Percentiles rank a stretch among this genome's conserved stretches.
Conservation (phyloP, 2,797 vertebrate genomes). For the Mormyrops attenuatus region DNA sequence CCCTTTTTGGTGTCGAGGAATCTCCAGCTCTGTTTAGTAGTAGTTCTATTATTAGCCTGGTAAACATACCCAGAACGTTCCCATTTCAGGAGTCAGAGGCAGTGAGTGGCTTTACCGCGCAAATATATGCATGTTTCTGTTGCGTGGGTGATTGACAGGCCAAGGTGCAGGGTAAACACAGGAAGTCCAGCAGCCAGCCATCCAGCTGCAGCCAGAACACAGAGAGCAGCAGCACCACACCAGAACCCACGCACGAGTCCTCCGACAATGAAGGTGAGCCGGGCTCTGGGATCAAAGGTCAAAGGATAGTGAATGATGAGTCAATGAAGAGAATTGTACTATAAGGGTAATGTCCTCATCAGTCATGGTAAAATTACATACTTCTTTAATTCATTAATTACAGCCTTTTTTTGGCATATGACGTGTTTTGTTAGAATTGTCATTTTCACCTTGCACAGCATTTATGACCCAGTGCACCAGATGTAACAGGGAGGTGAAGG, state of each 20-base stretch:
- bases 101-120: background rate
- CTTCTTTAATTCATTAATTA: background rate
- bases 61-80: background rate
- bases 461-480: slow-evolving; percentile 65
- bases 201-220: slow-evolving; percentile 93
- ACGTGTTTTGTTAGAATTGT: background rate
- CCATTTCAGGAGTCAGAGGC: background rate
- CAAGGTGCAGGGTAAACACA: slow-evolving; percentile 63
- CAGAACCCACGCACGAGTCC: slow-evolving; percentile 84
- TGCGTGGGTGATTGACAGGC: slow-evolving; percentile 39
- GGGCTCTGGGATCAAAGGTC: background rate
- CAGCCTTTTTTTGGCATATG: background rate
- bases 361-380: background rate
- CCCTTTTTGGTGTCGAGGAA: background rate
- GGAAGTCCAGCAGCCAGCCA: slow-evolving; percentile 87
- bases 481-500: slow-evolving; percentile 75
- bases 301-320: background rate
- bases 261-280: slow-evolving; percentile 80
- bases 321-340: background rate
- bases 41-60: background rate
- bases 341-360: background rate
- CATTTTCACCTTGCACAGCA: slow-evolving; percentile 40
- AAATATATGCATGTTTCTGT: background rate
- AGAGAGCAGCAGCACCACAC: slow-evolving; percentile 88
- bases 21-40: background rate